Percentiles rank a stretch among this genome's conserved stretches.
Evolutionary conservation across 2,113 vertebrate species (phyloP).

Genomic region (Andinoacara biseriatus): DNA sequence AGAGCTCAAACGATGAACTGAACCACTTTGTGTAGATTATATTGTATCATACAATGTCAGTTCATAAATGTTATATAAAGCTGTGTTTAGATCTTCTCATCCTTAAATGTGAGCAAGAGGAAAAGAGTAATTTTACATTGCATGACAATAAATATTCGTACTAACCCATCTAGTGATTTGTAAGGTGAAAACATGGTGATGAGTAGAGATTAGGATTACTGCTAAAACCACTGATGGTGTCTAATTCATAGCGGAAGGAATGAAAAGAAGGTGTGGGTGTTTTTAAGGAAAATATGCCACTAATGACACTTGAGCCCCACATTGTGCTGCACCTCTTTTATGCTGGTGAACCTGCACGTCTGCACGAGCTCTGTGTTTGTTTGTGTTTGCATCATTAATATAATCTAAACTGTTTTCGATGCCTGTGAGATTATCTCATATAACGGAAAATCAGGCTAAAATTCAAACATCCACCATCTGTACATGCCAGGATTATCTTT

Average conservation of each 20-base stretch:
- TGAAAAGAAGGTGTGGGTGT: not conserved
- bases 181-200: slow-evolving; percentile 17
- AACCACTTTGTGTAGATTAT: not conserved
- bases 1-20: not conserved
- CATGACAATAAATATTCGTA: slow-evolving; percentile 5
- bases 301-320: slow-evolving; percentile 35
- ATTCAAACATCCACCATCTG: slow-evolving; percentile 72
- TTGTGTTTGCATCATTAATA: slow-evolving; percentile 59
- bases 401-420: slow-evolving; percentile 70
- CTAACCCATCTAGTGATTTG: slow-evolving; percentile 9
- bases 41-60: not conserved
- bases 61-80: not conserved
- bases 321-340: slow-evolving; percentile 5
- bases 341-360: not conserved
- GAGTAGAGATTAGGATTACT: slow-evolving; percentile 51
- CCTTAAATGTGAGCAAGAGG: not conserved
- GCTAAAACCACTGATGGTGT: slow-evolving; percentile 17
- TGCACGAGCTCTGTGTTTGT: not conserved
- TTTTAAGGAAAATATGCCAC: slow-evolving; percentile 15
- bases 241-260: slow-evolving; percentile 22
- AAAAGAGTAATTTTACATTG: not conserved
- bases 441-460: slow-evolving; percentile 71
- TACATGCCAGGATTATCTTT: slow-evolving; percentile 70
- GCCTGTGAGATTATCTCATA: slow-evolving; percentile 64
- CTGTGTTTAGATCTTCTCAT: not conserved